Percentiles rank a stretch among this genome's conserved stretches.
Evolutionary conservation across 2,113 vertebrate genomes (phyloP).

Genomic region (Chionodraco myersi): DNA sequence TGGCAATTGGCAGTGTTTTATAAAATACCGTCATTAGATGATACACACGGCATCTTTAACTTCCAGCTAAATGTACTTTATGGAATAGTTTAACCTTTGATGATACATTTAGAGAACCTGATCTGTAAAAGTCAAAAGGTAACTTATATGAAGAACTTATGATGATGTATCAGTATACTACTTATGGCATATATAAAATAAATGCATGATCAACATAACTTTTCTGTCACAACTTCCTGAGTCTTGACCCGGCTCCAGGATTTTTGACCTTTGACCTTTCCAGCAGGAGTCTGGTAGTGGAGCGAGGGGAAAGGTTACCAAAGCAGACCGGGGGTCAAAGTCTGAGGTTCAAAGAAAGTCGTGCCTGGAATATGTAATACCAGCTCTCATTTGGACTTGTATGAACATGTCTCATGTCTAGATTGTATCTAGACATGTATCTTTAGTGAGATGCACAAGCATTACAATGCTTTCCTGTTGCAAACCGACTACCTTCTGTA

Average conservation of each 20-base stretch:
- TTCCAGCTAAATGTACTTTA: background rate
- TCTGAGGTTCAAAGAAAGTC: background rate
- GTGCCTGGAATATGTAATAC: background rate
- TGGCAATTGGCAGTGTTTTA: background rate
- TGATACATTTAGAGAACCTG: background rate
- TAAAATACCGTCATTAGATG: no score
- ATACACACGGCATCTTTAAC: background rate
- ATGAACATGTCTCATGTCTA: background rate
- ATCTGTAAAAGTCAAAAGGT: background rate
- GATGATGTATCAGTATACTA: background rate
- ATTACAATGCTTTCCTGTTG: background rate
- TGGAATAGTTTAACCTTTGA: background rate
- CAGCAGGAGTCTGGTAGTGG: background rate
- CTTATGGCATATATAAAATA: slow-evolving; percentile 3
- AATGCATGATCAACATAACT: background rate
- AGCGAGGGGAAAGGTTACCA: slow-evolving; percentile 13
- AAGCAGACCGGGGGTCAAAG: slow-evolving; percentile 11
- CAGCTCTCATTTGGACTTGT: background rate
- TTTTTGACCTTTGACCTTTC: slow-evolving; percentile 30
- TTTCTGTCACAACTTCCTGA: background rate
- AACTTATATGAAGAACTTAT: slow-evolving; percentile 4
- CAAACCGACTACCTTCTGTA: background rate
- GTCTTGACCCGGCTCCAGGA: background rate
- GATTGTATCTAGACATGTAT: background rate
- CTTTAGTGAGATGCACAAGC: background rate